Percentiles rank a stretch among this genome's conserved stretches.
Evolutionary conservation across 1,140 invertebrate species (phyloP).

Genomic region (Rhagoletis zephyria): DNA sequence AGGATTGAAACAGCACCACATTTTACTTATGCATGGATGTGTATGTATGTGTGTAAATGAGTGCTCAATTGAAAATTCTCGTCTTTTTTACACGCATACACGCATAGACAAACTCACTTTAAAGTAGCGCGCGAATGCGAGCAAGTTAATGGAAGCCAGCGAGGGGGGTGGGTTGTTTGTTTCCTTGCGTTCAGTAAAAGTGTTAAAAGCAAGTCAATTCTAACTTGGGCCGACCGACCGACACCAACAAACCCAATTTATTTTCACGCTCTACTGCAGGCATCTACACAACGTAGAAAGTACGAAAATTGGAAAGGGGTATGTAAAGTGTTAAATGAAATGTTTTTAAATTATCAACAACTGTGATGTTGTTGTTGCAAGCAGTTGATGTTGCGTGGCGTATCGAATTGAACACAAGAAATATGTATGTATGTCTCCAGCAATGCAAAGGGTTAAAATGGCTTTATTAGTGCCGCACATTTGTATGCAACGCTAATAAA

Average conservation of each 20-base stretch:
- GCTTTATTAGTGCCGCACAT: conserved; percentile 50
- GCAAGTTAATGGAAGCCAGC: not conserved
- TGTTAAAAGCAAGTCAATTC: conserved; percentile 52
- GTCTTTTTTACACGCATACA: not conserved
- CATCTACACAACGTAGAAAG: conserved; percentile 1
- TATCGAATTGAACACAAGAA: conserved; percentile 28
- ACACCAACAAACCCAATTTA: conserved; percentile 36
- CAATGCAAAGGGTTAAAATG: conserved; percentile 44
- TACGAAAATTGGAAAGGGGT: not conserved
- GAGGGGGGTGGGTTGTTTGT: not conserved
- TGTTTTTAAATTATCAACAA: conserved; percentile 52
- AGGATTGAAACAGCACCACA: conserved; percentile 9
- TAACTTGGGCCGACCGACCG: conserved; percentile 21
- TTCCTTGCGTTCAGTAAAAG: not conserved
- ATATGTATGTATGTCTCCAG: conserved; percentile 38
- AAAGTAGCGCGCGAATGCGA: not conserved
- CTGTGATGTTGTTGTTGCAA: not conserved
- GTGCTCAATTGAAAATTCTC: conserved; percentile 21
- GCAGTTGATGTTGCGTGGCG: conserved; percentile 27
- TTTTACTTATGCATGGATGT: not conserved
- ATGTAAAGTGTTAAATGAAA: conserved; percentile 49
- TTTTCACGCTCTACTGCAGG: conserved; percentile 2
- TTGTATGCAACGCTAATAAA: conserved; percentile 42
- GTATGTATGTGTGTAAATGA: not conserved
- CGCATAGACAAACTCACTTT: not conserved